These are phyloP conservation scores for Harpalus rufipes DNA, from an alignment of 2,888 invertebrate species.

Conservation along the genomic window DNA sequence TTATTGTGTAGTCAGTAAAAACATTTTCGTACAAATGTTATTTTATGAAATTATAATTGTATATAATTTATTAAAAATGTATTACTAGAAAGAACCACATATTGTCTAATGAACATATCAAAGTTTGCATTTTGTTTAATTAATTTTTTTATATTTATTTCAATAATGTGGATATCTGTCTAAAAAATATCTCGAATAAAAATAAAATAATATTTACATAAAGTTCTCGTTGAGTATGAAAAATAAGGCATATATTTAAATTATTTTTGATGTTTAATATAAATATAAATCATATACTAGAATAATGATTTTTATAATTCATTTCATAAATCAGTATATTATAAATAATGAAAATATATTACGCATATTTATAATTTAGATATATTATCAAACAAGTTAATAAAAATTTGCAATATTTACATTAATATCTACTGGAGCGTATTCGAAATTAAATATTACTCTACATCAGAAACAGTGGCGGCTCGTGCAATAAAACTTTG, in stretches of 20 bases:
- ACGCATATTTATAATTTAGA: constrained; percentile 22
- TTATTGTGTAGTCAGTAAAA: too few relatives aligned
- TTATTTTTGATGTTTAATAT: background rate
- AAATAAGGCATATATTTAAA: background rate
- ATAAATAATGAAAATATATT: constrained; percentile 23
- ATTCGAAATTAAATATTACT: background rate
- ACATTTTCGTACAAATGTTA: too few relatives aligned
- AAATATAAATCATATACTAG: constrained; percentile 15
- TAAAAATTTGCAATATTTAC: constrained; percentile 4
- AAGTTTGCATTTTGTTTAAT: too few relatives aligned
- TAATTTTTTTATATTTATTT: too few relatives aligned
- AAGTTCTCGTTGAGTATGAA: background rate
- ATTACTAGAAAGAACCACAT: too few relatives aligned
- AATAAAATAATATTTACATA: background rate
- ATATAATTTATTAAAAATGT: too few relatives aligned
- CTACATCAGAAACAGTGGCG: too few relatives aligned
- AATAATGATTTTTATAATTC: constrained; percentile 40
- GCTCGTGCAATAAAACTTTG: too few relatives aligned
- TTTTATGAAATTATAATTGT: too few relatives aligned
- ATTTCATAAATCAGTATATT: constrained; percentile 17
- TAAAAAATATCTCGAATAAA: background rate
- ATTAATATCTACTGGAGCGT: background rate
- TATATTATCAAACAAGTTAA: constrained; percentile 22
- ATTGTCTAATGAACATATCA: too few relatives aligned
- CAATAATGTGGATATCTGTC: too few relatives aligned